phyloP scores from a whole-genome alignment of 1,140 invertebrate species.

The Conopomorpha cramerella region DNA sequence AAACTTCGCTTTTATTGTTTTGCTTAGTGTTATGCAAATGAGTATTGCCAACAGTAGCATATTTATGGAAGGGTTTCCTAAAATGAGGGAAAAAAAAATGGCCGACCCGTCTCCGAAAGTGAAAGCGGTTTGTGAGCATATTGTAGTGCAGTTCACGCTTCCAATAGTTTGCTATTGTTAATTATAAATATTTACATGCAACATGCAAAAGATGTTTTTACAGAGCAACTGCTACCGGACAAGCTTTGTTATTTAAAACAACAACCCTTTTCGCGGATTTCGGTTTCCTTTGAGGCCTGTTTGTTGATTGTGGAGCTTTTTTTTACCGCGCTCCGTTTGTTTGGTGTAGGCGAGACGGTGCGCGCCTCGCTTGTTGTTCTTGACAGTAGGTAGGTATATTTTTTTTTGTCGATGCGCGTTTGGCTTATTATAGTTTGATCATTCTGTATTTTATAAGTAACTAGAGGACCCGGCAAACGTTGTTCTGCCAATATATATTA shows the following conservation, averaged over 20 bases:
- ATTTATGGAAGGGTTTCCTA: slow-evolving; percentile 47
- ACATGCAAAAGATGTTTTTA: slow-evolving; percentile 54
- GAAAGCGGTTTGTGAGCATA: slow-evolving; percentile 48
- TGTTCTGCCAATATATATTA: too few species aligned
- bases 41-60: slow-evolving; percentile 37
- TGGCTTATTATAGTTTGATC: too few species aligned
- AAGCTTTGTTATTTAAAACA: slow-evolving; percentile 37
- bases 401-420: too few species aligned
- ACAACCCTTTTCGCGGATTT: slow-evolving; percentile 38
- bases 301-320: slow-evolving; percentile 32
- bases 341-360: too few species aligned
- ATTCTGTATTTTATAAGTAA: too few species aligned
- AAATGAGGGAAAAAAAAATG: slow-evolving; percentile 37
- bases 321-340: too few species aligned
- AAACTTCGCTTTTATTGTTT: slow-evolving; percentile 46
- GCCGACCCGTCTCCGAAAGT: too few species aligned
- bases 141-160: slow-evolving; percentile 37
- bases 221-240: slow-evolving; percentile 37
- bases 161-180: slow-evolving; percentile 27
- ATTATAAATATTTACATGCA: slow-evolving; percentile 51
- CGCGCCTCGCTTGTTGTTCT: too few species aligned
- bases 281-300: slow-evolving; percentile 14
- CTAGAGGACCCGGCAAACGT: too few species aligned
- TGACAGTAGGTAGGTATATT: too few species aligned
- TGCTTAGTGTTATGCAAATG: slow-evolving; percentile 52